phyloP scores from a whole-genome alignment of 2,113 vertebrate species.

The Sturnus vulgaris region DNA sequence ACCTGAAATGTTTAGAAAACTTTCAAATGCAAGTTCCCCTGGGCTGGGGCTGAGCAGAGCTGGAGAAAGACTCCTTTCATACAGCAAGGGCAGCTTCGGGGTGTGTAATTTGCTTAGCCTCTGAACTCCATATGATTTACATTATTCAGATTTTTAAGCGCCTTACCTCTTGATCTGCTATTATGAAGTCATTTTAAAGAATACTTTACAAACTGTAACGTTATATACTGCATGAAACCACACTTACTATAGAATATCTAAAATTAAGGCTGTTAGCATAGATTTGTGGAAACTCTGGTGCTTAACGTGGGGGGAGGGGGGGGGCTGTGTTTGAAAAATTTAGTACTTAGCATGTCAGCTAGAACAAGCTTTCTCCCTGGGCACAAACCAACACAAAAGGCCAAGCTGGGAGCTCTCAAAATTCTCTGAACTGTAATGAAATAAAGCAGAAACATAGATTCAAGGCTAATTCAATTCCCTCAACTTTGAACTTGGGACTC shows the following conservation, averaged over 20 bases:
- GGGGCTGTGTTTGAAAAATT: slow-evolving; percentile 1
- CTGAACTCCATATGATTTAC: slow-evolving; percentile 83
- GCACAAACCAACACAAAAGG: slow-evolving; percentile 17
- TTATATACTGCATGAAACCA: slow-evolving; percentile 60
- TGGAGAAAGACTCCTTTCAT: slow-evolving; percentile 92
- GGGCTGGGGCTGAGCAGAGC: slow-evolving; percentile 76
- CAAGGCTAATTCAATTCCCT: not conserved
- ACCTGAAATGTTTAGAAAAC: slow-evolving; percentile 87
- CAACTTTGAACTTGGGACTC: slow-evolving; percentile 26
- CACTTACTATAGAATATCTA: slow-evolving; percentile 29
- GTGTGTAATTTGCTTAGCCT: slow-evolving; percentile 87
- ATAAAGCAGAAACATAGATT: slow-evolving; percentile 9
- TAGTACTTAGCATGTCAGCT: slow-evolving; percentile 47
- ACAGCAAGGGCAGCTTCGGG: slow-evolving; percentile 73
- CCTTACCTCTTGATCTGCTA: slow-evolving; percentile 70
- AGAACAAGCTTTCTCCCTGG: slow-evolving; percentile 29
- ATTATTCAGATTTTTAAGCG: slow-evolving; percentile 78
- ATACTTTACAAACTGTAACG: slow-evolving; percentile 70
- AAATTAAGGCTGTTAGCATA: slow-evolving; percentile 49
- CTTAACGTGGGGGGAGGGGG: not conserved
- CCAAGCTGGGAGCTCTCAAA: not conserved
- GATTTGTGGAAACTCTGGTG: slow-evolving; percentile 29
- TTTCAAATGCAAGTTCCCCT: slow-evolving; percentile 81
- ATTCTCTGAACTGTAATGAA: not conserved
- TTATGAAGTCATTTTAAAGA: slow-evolving; percentile 74